Evolutionary conservation across 2,113 vertebrate species (phyloP).

Genomic region (Brienomyrus longianalis): DNA sequence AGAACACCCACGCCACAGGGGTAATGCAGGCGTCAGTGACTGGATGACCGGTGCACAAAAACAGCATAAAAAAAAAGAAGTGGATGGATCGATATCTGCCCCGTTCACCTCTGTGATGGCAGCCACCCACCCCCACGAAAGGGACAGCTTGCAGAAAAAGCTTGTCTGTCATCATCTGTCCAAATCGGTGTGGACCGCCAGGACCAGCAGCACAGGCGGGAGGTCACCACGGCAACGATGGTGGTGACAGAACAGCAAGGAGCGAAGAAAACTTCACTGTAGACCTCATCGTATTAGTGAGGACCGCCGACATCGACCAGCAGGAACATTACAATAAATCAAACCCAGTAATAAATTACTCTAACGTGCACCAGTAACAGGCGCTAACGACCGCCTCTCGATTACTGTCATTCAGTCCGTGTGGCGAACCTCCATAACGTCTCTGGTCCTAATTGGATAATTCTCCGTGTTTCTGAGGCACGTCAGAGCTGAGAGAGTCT

Average conservation of each 20-base stretch:
- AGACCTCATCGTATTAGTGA: slow-evolving; percentile 44
- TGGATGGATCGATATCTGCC: slow-evolving; percentile 61
- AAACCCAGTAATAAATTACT: slow-evolving; percentile 43
- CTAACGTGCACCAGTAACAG: slow-evolving; percentile 37
- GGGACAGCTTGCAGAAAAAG: slow-evolving; percentile 66
- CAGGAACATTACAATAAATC: slow-evolving; percentile 49
- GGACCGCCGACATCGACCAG: slow-evolving; percentile 52
- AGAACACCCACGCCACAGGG: slow-evolving; percentile 53
- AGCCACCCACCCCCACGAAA: slow-evolving; percentile 46
- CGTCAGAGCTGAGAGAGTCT: slow-evolving; percentile 7
- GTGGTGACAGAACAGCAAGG: slow-evolving; percentile 47
- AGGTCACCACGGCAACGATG: slow-evolving; percentile 39
- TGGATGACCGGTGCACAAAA: slow-evolving; percentile 55
- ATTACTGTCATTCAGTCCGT: slow-evolving; percentile 34
- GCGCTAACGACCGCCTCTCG: slow-evolving; percentile 37
- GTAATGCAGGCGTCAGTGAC: slow-evolving; percentile 49
- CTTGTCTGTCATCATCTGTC: slow-evolving; percentile 59
- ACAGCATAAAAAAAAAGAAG: slow-evolving; percentile 56
- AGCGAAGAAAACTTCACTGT: slow-evolving; percentile 52
- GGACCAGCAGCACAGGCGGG: slow-evolving; percentile 47
- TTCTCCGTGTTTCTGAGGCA: slow-evolving; percentile 2
- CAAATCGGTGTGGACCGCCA: slow-evolving; percentile 45
- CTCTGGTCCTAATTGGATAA: slow-evolving; percentile 22
- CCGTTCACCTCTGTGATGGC: slow-evolving; percentile 46
- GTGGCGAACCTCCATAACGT: slow-evolving; percentile 23